phyloP scores from a whole-genome alignment of 2,888 invertebrate genomes.

The Palloptera scutellata region DNA sequence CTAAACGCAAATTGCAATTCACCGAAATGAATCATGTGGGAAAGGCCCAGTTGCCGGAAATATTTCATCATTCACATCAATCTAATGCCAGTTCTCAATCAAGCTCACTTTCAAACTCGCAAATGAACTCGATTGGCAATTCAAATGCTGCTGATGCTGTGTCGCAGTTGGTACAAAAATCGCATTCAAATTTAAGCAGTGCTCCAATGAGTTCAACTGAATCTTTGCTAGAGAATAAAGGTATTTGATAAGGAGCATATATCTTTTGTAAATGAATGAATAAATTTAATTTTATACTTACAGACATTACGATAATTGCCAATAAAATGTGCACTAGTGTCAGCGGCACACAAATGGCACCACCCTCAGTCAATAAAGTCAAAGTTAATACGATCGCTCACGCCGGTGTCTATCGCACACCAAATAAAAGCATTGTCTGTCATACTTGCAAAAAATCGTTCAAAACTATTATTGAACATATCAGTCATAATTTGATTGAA shows the following conservation, averaged over 20 bases:
- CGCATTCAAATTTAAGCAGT: constrained; percentile 27
- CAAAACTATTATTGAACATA: constrained; percentile 55
- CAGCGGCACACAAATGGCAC: constrained; percentile 39
- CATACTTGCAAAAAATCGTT: constrained; percentile 55
- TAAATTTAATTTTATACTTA: constrained; percentile 22
- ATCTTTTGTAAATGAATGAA: neutral
- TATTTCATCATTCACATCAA: constrained; percentile 29
- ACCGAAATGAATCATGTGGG: constrained; percentile 55
- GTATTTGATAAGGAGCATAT: constrained; percentile 26
- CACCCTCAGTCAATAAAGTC: constrained; percentile 44
- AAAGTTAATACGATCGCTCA: constrained; percentile 51
- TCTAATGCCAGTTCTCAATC: constrained; percentile 13
- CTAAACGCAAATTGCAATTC: constrained; percentile 55
- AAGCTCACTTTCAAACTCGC: constrained; percentile 9
- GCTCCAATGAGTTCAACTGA: constrained; percentile 30
- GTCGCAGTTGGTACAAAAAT: constrained; percentile 17
- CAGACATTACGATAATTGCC: constrained; percentile 26
- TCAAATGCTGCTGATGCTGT: neutral
- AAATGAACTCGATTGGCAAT: neutral
- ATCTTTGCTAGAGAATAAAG: constrained; percentile 33
- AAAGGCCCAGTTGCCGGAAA: constrained; percentile 51
- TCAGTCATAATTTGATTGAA: constrained; percentile 51
- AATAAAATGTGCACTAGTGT: constrained; percentile 9
- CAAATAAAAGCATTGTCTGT: constrained; percentile 56
- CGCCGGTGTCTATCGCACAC: constrained; percentile 57